Percentiles rank a stretch among this genome's conserved stretches.
Evolutionary conservation across 2,888 invertebrate species (phyloP).

Genomic region (Platypus cylindrus): DNA sequence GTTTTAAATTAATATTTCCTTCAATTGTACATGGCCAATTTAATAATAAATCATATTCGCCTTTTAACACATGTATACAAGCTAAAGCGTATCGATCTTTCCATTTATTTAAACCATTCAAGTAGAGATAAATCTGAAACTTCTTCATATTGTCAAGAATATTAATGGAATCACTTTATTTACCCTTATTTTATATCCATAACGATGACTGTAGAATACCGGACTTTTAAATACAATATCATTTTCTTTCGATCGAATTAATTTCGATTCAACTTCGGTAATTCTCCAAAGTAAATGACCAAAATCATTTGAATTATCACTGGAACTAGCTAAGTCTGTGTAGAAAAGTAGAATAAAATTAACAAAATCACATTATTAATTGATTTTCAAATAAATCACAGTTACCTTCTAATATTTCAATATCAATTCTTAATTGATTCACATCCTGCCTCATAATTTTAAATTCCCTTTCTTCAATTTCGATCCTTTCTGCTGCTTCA

Average conservation of each 20-base stretch:
- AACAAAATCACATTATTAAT: no score
- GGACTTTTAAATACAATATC: conserved; percentile 53
- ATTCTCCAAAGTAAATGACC: conserved; percentile 64
- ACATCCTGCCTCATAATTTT: conserved; percentile 31
- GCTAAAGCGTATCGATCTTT: conserved; percentile 59
- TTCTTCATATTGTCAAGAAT: no score
- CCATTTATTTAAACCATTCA: conserved; percentile 69
- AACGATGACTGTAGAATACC: conserved; percentile 54
- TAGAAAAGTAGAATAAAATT: no score
- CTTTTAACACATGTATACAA: conserved; percentile 53
- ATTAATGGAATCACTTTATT: conserved; percentile 41
- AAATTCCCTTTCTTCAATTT: conserved; percentile 36
- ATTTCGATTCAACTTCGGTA: conserved; percentile 48
- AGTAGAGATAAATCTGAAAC: conserved; percentile 50
- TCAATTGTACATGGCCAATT: conserved; percentile 61
- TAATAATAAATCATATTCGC: conserved; percentile 57
- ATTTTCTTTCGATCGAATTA: conserved; percentile 54
- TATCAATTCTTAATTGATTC: conserved; percentile 36
- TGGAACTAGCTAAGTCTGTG: conserved; percentile 12
- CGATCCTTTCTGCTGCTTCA: conserved; percentile 40
- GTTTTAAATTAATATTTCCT: conserved; percentile 51
- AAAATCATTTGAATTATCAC: conserved; percentile 12
- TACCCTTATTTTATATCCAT: conserved; percentile 63
- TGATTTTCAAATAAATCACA: conserved; percentile 5
- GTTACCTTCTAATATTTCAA: conserved; percentile 37